Evolutionary conservation across 2,113 vertebrate species (phyloP).

Genomic region (Diadophis punctatus): DNA sequence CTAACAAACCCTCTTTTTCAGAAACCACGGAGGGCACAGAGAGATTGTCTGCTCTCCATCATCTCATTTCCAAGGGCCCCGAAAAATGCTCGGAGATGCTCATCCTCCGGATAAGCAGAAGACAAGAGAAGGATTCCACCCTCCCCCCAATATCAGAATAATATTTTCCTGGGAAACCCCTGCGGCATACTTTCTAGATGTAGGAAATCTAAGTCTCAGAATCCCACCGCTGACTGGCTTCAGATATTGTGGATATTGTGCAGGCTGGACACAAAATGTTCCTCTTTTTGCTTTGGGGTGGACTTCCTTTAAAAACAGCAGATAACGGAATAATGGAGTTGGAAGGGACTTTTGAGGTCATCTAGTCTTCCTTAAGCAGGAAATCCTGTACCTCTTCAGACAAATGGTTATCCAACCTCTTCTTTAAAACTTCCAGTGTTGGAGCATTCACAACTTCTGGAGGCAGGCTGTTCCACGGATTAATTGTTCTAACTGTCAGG

Average conservation of each 20-base stretch:
- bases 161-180: not conserved
- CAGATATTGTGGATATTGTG: not conserved
- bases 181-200: not conserved
- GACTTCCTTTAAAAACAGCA: not conserved
- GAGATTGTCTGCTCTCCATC: not conserved
- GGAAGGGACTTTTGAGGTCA: no score
- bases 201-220: not conserved
- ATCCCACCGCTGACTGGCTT: not conserved
- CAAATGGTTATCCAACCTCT: no score
- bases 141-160: rapidly evolving
- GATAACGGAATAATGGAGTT: no score
- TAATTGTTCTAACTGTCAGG: no score
- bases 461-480: no score
- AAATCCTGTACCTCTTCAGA: no score
- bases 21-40: not conserved
- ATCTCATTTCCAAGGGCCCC: not conserved
- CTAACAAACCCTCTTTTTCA: not conserved
- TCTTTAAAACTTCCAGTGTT: no score
- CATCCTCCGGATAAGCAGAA: not conserved
- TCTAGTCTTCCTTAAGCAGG: no score
- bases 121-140: not conserved
- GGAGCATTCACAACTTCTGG: no score
- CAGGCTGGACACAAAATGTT: not conserved
- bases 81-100: not conserved
- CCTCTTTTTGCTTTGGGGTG: not conserved